These are phyloP conservation scores for Bombylius discolor DNA, from an alignment of 2,888 invertebrate genomes.

Conservation along the genomic window DNA sequence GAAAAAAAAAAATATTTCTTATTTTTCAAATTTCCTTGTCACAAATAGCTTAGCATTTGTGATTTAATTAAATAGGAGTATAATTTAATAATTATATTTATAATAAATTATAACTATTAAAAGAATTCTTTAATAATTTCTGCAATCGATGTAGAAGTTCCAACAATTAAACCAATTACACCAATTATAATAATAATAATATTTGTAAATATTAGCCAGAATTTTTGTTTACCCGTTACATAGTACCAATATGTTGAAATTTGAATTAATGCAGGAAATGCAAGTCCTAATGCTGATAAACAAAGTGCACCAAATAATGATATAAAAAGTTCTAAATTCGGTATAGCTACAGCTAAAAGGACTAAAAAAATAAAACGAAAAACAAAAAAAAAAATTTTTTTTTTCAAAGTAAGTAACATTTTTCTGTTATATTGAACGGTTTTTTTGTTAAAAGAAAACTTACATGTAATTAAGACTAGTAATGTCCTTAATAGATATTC, in stretches of 20 bases:
- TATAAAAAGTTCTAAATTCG: constrained; percentile 68
- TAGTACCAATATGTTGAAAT: constrained; percentile 68
- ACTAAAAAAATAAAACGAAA: constrained; percentile 41
- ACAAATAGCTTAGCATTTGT: no score
- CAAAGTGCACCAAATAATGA: constrained; percentile 81
- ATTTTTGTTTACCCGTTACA: constrained; percentile 41
- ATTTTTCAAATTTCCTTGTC: no score
- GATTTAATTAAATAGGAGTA: no score
- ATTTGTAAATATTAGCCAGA: constrained; percentile 49
- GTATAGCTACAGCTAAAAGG: constrained; percentile 69
- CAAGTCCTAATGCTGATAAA: constrained; percentile 74
- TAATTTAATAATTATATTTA: no score
- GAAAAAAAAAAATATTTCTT: no score
- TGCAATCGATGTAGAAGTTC: constrained; percentile 54
- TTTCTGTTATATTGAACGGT: background rate
- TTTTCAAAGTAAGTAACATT: background rate
- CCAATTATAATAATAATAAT: constrained; percentile 51
- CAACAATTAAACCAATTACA: constrained; percentile 51
- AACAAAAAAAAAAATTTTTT: no score
- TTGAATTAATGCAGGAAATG: constrained; percentile 82
- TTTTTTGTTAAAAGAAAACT: constrained; percentile 40
- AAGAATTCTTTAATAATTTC: constrained; percentile 49
- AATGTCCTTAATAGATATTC: constrained; percentile 67
- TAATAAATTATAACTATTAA: background rate
- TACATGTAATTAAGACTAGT: constrained; percentile 74